phyloP scores from a whole-genome alignment of 2,113 vertebrate species.

The Tricholaema leucomelas region DNA sequence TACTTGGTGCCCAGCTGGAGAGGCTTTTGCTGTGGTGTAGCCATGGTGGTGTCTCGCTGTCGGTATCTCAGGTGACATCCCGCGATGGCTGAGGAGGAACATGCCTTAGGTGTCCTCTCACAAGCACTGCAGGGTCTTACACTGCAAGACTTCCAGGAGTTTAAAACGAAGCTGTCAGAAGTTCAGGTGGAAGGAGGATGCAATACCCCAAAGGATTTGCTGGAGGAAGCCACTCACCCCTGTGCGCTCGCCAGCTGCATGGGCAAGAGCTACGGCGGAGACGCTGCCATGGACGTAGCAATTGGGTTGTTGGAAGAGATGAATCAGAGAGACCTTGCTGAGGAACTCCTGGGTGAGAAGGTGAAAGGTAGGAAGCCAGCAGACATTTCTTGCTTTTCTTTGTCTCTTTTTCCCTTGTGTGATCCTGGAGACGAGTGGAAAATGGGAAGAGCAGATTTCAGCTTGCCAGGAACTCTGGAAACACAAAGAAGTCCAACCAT shows the following conservation, averaged over 20 bases:
- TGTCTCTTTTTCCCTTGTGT: background rate
- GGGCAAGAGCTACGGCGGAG: background rate
- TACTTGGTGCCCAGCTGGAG: background rate
- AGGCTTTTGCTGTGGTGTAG: background rate
- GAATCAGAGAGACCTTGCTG: background rate
- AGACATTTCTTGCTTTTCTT: background rate
- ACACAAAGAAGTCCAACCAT: rapidly evolving
- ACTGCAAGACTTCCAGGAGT: background rate
- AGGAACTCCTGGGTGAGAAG: background rate
- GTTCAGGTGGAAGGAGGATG: background rate
- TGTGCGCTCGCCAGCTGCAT: background rate
- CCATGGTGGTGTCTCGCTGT: background rate
- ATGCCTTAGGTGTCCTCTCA: rapidly evolving
- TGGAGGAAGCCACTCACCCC: background rate
- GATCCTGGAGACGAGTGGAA: background rate
- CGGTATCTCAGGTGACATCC: background rate
- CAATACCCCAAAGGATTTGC: background rate
- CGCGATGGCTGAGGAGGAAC: background rate
- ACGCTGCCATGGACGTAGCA: rapidly evolving
- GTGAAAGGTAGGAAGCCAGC: background rate
- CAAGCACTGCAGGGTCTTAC: background rate
- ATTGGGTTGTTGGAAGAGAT: background rate
- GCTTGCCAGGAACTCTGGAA: background rate
- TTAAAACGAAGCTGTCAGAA: background rate
- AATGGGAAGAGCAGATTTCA: background rate